Evolutionary conservation across 2,797 vertebrate species (phyloP).

Genomic region (Euphonia xanthogaster): DNA sequence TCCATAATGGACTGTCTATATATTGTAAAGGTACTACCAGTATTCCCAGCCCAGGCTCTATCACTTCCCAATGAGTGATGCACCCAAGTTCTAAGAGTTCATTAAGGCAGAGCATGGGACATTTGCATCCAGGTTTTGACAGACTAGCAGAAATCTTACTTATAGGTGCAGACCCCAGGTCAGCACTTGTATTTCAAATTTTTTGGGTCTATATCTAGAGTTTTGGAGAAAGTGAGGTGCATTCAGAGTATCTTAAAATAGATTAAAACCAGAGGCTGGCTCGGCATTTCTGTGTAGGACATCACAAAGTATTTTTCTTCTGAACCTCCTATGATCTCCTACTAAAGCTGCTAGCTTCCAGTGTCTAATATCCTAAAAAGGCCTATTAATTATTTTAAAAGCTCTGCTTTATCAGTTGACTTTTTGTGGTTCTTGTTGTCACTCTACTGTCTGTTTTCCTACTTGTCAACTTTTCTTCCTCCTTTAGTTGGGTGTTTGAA

Average conservation of each 20-base stretch:
- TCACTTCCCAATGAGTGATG: not conserved
- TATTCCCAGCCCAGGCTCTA: not conserved
- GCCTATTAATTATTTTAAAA: not conserved
- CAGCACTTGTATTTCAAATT: not conserved
- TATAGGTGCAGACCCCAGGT: not conserved
- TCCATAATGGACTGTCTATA: not conserved
- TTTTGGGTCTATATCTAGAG: not conserved
- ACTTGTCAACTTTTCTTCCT: slow-evolving; percentile 12
- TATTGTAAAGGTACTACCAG: not conserved
- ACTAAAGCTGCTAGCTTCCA: not conserved
- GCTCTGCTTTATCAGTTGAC: not conserved
- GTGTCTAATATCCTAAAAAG: not conserved
- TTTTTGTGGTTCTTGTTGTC: not conserved
- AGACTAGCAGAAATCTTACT: not conserved
- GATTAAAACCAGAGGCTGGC: not conserved
- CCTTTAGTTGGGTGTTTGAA: not conserved
- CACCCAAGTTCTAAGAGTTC: not conserved
- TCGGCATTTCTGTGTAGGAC: not conserved
- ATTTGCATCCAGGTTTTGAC: not conserved
- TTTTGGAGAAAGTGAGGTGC: not conserved
- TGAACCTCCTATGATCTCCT: not conserved
- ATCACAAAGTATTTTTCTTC: not conserved
- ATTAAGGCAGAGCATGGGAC: not conserved
- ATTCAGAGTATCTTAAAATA: not conserved
- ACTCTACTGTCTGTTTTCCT: not conserved